phyloP scores from a whole-genome alignment of 2,113 vertebrate species.

The Sprattus sprattus region DNA sequence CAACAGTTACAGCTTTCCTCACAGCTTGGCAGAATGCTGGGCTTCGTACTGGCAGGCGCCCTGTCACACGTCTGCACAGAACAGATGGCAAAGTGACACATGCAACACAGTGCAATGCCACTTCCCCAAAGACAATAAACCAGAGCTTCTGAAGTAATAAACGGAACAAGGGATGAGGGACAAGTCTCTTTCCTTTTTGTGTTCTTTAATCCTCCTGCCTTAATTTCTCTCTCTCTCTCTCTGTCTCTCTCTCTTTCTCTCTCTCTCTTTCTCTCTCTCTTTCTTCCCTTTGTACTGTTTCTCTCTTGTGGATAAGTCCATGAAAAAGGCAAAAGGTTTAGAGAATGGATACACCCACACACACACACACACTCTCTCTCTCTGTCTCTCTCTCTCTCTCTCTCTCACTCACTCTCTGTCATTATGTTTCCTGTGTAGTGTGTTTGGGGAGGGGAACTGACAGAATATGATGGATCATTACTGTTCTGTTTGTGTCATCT shows the following conservation, averaged over 20 bases:
- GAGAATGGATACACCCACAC: too few species aligned
- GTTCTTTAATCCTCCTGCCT: background rate
- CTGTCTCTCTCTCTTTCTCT: background rate
- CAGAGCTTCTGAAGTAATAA: background rate
- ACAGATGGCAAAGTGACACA: background rate
- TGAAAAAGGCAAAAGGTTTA: too few species aligned
- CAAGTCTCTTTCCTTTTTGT: background rate
- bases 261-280: background rate
- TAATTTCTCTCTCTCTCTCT: background rate
- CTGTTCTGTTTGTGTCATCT: background rate
- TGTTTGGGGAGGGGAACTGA: background rate
- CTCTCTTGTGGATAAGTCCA: too few species aligned
- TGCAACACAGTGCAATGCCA: background rate
- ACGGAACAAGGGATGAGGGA: background rate
- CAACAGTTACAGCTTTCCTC: background rate
- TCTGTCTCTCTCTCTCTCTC: background rate
- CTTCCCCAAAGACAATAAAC: background rate
- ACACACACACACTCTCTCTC: background rate
- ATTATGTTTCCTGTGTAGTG: background rate
- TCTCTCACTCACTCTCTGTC: background rate
- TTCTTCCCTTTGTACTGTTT: background rate
- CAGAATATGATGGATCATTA: conserved; percentile 3
- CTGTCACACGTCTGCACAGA: background rate
- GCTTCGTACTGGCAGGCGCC: background rate
- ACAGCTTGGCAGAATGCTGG: background rate